phyloP scores from a whole-genome alignment of 2,113 vertebrate genomes.

The Muntiacus muntjak region DNA sequence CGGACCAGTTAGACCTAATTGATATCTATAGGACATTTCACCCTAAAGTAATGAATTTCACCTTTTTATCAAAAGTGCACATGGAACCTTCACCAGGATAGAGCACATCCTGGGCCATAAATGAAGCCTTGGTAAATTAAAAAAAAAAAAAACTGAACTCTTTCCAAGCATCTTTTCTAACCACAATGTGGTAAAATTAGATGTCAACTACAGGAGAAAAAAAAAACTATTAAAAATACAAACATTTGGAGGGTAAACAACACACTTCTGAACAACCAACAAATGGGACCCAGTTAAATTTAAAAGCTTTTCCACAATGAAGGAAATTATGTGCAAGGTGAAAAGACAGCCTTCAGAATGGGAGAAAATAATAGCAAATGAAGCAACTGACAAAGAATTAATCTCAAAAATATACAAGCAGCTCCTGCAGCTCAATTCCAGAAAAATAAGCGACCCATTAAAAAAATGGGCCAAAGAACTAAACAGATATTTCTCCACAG shows the following conservation, averaged over 20 bases:
- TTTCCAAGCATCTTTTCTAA: neutral
- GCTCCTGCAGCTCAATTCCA: too few relatives aligned
- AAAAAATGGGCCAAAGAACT: too few relatives aligned
- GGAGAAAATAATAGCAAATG: too few relatives aligned
- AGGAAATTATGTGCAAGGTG: too few relatives aligned
- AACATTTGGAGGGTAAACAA: neutral
- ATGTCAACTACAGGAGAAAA: neutral
- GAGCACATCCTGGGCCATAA: neutral
- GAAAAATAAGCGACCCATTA: too few relatives aligned
- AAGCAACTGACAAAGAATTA: too few relatives aligned
- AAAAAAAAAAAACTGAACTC: neutral
- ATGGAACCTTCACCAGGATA: neutral
- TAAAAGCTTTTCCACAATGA: too few relatives aligned
- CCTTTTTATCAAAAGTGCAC: neutral
- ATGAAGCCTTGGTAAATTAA: neutral
- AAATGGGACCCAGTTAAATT: too few relatives aligned
- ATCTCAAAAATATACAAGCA: too few relatives aligned
- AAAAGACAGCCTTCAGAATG: too few relatives aligned
- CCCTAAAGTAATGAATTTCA: neutral
- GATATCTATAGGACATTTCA: neutral
- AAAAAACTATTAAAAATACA: neutral
- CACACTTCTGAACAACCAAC: neutral
- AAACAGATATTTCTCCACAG: too few relatives aligned
- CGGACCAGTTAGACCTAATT: neutral
- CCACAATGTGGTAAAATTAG: neutral